Evolutionary conservation across 2,113 vertebrate genomes (phyloP), one percentile per base, ranked within the genome.

Genomic region (Rallus limicola): DNA sequence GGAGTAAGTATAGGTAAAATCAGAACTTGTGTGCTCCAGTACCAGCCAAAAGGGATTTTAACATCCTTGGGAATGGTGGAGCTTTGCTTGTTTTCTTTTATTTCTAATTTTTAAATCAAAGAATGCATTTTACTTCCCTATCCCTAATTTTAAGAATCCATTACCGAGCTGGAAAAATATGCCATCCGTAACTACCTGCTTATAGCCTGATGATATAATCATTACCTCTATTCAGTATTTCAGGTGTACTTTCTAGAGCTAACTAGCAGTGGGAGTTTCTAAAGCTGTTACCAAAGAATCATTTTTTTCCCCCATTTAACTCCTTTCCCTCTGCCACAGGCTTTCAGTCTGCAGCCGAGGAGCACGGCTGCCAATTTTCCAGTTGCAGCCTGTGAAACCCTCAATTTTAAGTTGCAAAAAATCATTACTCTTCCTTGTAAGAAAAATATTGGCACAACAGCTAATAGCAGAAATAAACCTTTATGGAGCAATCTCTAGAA

Each of bases 401-500:
- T 95, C 81, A 87, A 81, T 75, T 96, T 94, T 77, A 29, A 23
- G 75, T 82, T 91, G 89, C 91, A 88, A 77, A 77, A 80, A 96
- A 69, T 52, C 72, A 75, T 82, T 90, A 79, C 70, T 78, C 82
- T 82, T 85, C 48, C 82, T 67, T 86, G 62, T 63, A 96, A 97
- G 71, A 80, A 94, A 95, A 96, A 95, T 36, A 82, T 36, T 92
- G 89, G 86, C 89, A 53, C 87, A 75, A 55, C 38, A 63, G 82
- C 82, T 92, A 94, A 87, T 83, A 48, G 89, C 59, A 6, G 40
- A 77, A 95, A 97, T 86, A 86, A 88, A 95, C 69, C 82, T 89
- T 92, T 84, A 76, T 72, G 79, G 50, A 69, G 84, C 80, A 89
- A 76, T 70, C 67, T 69, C 48, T 44, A 74, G 36, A 75, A 77